Evolutionary conservation across 2,797 vertebrate genomes (phyloP).

Genomic region (Melanotaenia boesemani): DNA sequence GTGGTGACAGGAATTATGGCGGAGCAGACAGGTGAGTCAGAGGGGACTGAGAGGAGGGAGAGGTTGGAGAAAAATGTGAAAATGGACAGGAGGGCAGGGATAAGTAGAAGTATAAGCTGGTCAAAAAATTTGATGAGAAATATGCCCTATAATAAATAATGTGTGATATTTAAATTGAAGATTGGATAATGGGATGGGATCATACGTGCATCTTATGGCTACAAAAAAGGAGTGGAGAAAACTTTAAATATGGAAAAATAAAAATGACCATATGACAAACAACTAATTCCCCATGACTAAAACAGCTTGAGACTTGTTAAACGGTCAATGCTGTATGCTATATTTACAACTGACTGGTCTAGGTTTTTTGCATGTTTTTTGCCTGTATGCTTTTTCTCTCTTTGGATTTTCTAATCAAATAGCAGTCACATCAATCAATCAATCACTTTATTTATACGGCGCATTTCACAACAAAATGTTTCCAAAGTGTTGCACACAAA

Average conservation of each 20-base stretch:
- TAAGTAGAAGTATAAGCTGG: neutral
- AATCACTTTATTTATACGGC: too few relatives aligned
- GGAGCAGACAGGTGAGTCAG: slow-evolving; percentile 77
- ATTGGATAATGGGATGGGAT: slow-evolving; percentile 10
- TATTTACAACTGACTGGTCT: too few relatives aligned
- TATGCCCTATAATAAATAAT: neutral
- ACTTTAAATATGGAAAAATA: neutral
- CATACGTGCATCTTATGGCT: slow-evolving; percentile 13
- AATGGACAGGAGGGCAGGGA: slow-evolving; percentile 39
- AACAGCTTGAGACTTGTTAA: neutral
- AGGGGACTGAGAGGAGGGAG: slow-evolving; percentile 39
- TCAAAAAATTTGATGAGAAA: neutral
- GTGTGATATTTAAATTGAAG: slow-evolving; percentile 11
- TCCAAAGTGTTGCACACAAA: too few relatives aligned
- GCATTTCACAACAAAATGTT: too few relatives aligned
- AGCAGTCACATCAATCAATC: neutral
- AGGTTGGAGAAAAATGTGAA: slow-evolving; percentile 38
- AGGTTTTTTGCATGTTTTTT: too few relatives aligned
- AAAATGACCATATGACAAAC: neutral
- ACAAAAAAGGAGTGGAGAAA: neutral
- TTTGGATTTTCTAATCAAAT: neutral
- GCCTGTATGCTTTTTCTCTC: too few relatives aligned
- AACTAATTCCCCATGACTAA: neutral
- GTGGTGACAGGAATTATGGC: slow-evolving; percentile 79
- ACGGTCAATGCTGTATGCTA: too few relatives aligned